phyloP scores from a whole-genome alignment of 30 jellyfish, hydroid and myxozoan species.

The Aurelia aurita complex sp. Pacific region DNA sequence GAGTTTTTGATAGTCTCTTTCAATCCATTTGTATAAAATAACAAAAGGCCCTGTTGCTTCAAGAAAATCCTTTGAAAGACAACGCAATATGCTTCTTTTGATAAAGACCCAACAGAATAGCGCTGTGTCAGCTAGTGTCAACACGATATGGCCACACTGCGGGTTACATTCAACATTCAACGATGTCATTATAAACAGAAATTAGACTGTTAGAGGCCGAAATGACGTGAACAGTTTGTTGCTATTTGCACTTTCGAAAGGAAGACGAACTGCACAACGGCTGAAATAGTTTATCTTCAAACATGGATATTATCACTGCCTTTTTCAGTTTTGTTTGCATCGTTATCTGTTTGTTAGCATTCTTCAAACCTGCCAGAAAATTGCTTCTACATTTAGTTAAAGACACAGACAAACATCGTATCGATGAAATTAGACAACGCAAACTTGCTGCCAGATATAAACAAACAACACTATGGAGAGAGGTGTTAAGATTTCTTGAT shows the following conservation, averaged over 20 bases:
- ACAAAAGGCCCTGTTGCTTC: too few species aligned
- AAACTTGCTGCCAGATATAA: neutral
- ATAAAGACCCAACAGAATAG: neutral
- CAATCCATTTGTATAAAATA: too few species aligned
- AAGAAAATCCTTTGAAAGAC: too few species aligned
- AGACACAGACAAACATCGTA: neutral
- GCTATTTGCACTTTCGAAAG: too few species aligned
- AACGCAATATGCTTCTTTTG: neutral
- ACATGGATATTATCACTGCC: neutral
- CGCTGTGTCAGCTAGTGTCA: neutral
- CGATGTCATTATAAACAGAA: too few species aligned
- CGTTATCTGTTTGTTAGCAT: neutral
- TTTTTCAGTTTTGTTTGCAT: neutral
- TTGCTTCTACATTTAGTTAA: neutral
- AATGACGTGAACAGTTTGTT: too few species aligned
- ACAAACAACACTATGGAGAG: constrained; percentile 51
- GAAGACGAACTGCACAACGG: too few species aligned
- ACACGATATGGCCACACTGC: too few species aligned
- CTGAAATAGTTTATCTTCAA: neutral
- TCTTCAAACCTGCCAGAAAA: constrained; percentile 1
- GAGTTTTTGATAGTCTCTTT: too few species aligned
- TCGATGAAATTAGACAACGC: neutral
- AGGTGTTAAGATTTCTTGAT: constrained; percentile 6
- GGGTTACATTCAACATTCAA: too few species aligned
- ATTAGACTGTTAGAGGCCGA: too few species aligned